Evolutionary conservation across 2,888 invertebrate genomes (phyloP).

Genomic region (Melinaea marsaeus): DNA sequence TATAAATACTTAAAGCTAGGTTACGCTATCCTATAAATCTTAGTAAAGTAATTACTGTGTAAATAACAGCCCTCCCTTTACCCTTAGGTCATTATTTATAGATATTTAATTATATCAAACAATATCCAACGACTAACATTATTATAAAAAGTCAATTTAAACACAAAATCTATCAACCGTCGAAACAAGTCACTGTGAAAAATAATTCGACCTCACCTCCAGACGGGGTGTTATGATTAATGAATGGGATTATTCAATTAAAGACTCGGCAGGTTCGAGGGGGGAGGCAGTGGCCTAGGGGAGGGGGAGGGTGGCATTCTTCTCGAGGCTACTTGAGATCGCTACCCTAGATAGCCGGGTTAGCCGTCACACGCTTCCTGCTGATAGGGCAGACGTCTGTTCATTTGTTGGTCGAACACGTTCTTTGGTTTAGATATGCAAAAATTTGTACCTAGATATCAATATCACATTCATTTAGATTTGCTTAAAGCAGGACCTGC

Average conservation of each 20-base stretch:
- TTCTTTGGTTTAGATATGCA: slow-evolving; percentile 1
- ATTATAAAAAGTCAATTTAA: slow-evolving; percentile 15
- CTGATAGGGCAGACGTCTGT: slow-evolving; percentile 35
- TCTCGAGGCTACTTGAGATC: slow-evolving; percentile 50
- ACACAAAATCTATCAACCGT: slow-evolving; percentile 28
- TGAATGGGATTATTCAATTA: slow-evolving; percentile 78
- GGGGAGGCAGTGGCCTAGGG: slow-evolving; percentile 33
- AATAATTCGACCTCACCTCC: slow-evolving; percentile 72
- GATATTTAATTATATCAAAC: background rate
- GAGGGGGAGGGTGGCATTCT: slow-evolving; percentile 34
- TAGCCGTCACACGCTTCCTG: slow-evolving; percentile 25
- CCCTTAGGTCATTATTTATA: background rate
- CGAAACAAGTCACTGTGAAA: slow-evolving; percentile 44
- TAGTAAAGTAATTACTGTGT: too few species aligned
- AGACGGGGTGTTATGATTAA: slow-evolving; percentile 73
- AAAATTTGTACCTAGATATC: slow-evolving; percentile 12
- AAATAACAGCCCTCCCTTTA: too few species aligned
- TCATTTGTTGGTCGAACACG: slow-evolving; percentile 39
- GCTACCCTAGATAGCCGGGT: slow-evolving; percentile 38
- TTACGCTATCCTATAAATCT: too few species aligned
- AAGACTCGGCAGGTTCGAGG: slow-evolving; percentile 69
- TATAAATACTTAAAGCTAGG: too few species aligned
- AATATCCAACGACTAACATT: slow-evolving; percentile 10
- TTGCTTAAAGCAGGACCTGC: too few species aligned
- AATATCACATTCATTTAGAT: too few species aligned